Conservation (phyloP, 2,888 invertebrate species). For the Folsomia candida region DNA sequence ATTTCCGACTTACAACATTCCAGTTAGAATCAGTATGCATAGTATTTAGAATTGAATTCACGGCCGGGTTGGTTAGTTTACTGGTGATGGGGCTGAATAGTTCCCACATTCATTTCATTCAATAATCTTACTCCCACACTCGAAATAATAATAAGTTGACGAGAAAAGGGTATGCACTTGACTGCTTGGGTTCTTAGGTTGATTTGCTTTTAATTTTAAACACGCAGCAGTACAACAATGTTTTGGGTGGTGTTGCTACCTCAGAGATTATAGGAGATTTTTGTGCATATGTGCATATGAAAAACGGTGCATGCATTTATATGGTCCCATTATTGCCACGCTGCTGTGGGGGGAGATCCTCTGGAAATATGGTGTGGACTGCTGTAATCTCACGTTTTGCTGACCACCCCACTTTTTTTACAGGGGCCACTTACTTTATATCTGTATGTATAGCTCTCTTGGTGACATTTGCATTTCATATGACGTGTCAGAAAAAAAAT, state of each 20-base stretch:
- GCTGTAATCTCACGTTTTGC: background rate
- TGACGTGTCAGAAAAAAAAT: no score
- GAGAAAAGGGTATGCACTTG: background rate
- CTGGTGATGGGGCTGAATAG: background rate
- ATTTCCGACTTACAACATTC: background rate
- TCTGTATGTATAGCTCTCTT: background rate
- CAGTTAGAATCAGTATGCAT: background rate
- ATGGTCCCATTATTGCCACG: no score
- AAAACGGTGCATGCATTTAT: no score
- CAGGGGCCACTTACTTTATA: background rate
- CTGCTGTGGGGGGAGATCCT: no score
- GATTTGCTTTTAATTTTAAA: background rate
- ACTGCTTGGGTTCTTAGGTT: background rate
- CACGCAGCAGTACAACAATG: background rate
- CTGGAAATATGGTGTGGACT: background rate
- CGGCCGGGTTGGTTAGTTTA: background rate
- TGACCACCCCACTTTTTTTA: background rate
- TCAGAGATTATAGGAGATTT: no score
- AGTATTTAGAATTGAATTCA: background rate
- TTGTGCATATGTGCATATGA: no score
- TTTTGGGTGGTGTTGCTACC: no score
- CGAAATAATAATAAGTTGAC: background rate
- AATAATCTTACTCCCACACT: background rate
- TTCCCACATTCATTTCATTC: background rate
- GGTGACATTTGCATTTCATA: constrained; percentile 6